Conservation (phyloP, 2,113 vertebrate species). For the Albula goreensis region DNA sequence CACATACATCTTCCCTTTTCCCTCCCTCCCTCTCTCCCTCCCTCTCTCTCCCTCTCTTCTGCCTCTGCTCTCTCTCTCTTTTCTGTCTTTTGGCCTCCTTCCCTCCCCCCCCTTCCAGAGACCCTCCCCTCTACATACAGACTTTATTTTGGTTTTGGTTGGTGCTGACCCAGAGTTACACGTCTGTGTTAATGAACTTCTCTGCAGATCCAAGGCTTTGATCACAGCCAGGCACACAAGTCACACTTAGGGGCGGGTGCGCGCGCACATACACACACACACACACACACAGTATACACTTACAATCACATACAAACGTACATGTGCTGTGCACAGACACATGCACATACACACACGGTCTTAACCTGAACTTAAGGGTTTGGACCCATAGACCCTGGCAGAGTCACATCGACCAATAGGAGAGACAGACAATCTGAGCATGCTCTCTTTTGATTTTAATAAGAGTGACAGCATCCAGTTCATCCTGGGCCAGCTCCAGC, state of each 20-base stretch:
- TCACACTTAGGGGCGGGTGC: no score
- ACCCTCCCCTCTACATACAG: neutral
- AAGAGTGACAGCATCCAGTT: no score
- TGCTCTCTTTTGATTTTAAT: no score
- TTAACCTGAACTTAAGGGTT: no score
- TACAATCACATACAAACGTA: no score
- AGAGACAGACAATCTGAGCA: no score
- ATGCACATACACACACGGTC: neutral
- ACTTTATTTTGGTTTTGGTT: neutral
- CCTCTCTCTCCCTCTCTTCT: neutral
- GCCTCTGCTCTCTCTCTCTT: neutral
- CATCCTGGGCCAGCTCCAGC: no score
- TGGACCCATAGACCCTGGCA: no score
- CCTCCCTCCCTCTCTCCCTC: no score
- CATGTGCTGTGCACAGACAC: no score
- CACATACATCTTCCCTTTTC: neutral
- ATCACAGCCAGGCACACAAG: neutral
- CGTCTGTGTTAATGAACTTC: neutral
- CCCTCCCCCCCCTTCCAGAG: slow-evolving; percentile 14
- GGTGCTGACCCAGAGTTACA: neutral
- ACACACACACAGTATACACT: no score
- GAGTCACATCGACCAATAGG: no score
- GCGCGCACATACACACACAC: neutral
- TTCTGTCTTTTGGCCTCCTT: slow-evolving; percentile 23
- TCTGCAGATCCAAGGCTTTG: neutral